Evolutionary conservation across 2,888 invertebrate genomes (phyloP), one percentile per base, ranked within the genome.

Genomic region (Synergus gifuensis): DNA sequence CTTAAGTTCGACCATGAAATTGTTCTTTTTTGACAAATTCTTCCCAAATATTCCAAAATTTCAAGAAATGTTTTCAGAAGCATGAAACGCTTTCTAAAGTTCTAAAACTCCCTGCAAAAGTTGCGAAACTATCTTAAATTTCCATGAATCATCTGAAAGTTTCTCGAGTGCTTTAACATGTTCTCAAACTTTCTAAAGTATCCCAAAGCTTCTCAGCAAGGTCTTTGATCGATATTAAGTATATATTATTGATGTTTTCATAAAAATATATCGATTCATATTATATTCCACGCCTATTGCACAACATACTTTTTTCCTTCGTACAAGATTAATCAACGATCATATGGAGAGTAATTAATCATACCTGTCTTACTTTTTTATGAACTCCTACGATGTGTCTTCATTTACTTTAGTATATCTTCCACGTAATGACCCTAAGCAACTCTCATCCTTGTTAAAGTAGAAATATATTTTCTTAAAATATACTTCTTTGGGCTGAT

Each of bases 41-140:
- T 73, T 73, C n/a, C 36, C 11, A 54, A 36, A 49, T 54, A 54
- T 49, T 16, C 0, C 28, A 44, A 69, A 69, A 73, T 5, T 36
- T 9, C 28, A 4, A 8, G n/a, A 54, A 54, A 36, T 22, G n/a
- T 73, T 16, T 54, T 49, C 36, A n/a, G 16, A 73, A 73, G 49
- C 28, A 73, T 54, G 28, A 54, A 54, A 54, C 54, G 54, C n/a
- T 66, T 42, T 18, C 73, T 8, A 14, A 73, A 49, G 11, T 54
- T 73, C 16, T 54, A 49, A 49, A 73, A 73, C 73, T 73, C 28
- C n/a, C n/a, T 36, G 16, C 28, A 54, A 73, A 54, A 49, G 54
- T 73, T 73, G 36, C 28, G 28, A 22, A 73, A 73, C 54, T 73
- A 49, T 54, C 73, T 73, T 54, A 22, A 54, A 73, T 73, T 73